Evolutionary conservation across 2,113 vertebrate genomes (phyloP).

Genomic region (Regulus satrapa): DNA sequence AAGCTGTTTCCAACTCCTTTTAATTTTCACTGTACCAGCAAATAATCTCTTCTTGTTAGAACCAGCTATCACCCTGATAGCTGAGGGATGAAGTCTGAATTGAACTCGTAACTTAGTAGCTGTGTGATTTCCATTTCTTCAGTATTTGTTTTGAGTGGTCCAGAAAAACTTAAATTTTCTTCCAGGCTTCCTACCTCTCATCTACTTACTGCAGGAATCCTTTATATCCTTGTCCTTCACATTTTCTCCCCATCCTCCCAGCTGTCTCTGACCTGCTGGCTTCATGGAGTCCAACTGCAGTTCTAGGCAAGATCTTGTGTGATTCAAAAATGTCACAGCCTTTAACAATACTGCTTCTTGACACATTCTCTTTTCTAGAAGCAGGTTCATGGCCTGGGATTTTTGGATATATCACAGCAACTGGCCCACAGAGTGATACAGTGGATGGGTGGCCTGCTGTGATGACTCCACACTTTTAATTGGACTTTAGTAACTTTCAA

Average conservation of each 20-base stretch:
- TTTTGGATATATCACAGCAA: background rate
- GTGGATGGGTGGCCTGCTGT: background rate
- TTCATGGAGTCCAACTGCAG: background rate
- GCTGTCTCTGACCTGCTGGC: background rate
- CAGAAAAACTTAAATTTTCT: background rate
- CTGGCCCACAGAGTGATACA: background rate
- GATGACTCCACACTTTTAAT: constrained; percentile 1
- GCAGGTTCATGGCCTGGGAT: background rate
- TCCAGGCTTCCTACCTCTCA: background rate
- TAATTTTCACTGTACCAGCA: background rate
- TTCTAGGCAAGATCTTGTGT: background rate
- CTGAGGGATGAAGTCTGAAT: background rate
- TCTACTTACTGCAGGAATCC: background rate
- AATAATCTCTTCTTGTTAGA: background rate
- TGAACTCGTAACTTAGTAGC: background rate
- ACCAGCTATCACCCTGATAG: background rate
- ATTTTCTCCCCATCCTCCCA: background rate
- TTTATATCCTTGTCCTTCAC: background rate
- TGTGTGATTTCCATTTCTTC: background rate
- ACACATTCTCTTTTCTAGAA: constrained; percentile 10
- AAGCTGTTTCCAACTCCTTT: background rate
- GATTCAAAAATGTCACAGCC: background rate
- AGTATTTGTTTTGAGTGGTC: background rate
- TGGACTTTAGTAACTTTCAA: background rate
- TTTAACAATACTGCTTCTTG: background rate